These are phyloP conservation scores for Proteles cristata DNA, from an alignment of 2,113 vertebrate genomes.

Conservation along the genomic window DNA sequence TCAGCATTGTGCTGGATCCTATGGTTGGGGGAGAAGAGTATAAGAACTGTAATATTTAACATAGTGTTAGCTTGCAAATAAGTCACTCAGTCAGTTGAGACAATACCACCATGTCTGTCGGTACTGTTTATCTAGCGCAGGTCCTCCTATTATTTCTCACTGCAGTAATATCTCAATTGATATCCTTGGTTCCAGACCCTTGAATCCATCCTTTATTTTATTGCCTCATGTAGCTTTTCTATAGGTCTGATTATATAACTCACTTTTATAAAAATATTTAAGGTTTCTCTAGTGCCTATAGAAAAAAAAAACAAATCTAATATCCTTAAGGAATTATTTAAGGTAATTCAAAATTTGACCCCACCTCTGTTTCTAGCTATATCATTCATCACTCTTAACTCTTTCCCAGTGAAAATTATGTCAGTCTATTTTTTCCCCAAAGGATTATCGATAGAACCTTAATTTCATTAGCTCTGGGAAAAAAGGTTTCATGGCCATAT, in stretches of 20 bases:
- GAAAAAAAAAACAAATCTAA: conserved; percentile 4
- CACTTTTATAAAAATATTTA: background rate
- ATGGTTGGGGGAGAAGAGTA: background rate
- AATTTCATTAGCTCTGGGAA: background rate
- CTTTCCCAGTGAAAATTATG: conserved; percentile 33
- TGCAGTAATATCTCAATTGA: background rate
- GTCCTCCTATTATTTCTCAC: background rate
- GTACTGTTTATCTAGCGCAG: background rate
- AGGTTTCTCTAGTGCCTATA: background rate
- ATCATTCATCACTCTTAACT: background rate
- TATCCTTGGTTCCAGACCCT: background rate
- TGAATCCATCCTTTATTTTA: background rate
- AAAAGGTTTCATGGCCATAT: background rate
- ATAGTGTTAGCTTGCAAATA: conserved; percentile 4
- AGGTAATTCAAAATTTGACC: conserved; percentile 23
- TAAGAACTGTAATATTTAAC: conserved; percentile 16
- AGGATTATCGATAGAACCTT: background rate
- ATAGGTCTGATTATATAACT: background rate
- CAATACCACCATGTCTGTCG: background rate
- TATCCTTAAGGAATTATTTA: conserved; percentile 19
- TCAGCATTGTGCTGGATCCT: background rate
- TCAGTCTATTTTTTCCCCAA: background rate
- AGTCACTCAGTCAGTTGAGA: background rate
- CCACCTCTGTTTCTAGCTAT: background rate
- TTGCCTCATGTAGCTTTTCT: background rate